phyloP scores from a whole-genome alignment of 2,888 invertebrate genomes.

The Philereme transversata region DNA sequence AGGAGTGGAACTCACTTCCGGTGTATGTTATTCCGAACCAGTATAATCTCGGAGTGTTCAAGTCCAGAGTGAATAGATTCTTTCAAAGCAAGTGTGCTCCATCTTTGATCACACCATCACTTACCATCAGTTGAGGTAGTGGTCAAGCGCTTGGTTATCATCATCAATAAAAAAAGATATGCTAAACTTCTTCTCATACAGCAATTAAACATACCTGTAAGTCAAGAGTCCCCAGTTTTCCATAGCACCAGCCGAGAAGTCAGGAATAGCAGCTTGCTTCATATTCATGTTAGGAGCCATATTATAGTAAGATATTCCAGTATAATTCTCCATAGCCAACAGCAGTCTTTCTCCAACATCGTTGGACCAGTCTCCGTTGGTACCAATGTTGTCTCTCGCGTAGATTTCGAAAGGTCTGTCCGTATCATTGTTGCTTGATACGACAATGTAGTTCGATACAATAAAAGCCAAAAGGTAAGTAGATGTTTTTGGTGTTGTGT shows the following conservation, averaged over 20 bases:
- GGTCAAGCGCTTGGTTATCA: too few relatives aligned
- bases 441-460: constrained; percentile 88
- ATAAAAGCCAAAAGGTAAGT: constrained; percentile 94
- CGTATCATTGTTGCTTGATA: constrained; percentile 47
- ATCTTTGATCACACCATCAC: too few relatives aligned
- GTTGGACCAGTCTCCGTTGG: constrained; percentile 71
- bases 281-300: constrained; percentile 79
- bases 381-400: constrained; percentile 69
- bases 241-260: constrained; percentile 92
- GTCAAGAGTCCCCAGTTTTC: constrained; percentile 94
- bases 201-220: constrained; percentile 81
- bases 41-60: too few relatives aligned
- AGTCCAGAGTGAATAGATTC: too few relatives aligned
- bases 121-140: too few relatives aligned
- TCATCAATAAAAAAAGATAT: too few relatives aligned
- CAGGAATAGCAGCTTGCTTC: constrained; percentile 91
- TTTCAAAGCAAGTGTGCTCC: too few relatives aligned
- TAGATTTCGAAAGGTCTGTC: constrained; percentile 66
- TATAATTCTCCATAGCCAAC: constrained; percentile 83
- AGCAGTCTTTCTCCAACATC: constrained; percentile 73
- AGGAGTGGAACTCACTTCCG: too few relatives aligned
- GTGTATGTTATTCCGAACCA: too few relatives aligned
- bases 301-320: constrained; percentile 75
- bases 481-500: constrained; percentile 87
- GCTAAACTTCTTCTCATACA: neutral